phyloP scores from a whole-genome alignment of 1,140 invertebrate genomes.

The Babylonia areolata region DNA sequence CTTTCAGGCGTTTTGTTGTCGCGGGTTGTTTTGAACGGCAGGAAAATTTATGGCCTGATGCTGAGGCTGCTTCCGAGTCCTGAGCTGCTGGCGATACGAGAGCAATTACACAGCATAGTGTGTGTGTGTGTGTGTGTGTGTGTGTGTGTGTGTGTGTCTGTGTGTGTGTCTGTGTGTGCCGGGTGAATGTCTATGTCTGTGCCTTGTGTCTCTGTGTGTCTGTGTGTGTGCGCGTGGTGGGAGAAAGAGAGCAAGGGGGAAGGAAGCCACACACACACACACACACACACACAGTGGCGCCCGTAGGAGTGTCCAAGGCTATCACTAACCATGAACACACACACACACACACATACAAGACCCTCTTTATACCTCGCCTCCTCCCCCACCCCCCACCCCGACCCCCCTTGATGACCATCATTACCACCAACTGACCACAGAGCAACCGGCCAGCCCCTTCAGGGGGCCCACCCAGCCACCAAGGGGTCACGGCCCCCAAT shows the following conservation, averaged over 20 bases:
- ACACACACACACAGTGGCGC: no score
- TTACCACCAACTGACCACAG: not conserved
- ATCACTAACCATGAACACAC: no score
- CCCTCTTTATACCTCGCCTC: no score
- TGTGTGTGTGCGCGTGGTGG: constrained; percentile 13
- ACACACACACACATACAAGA: no score
- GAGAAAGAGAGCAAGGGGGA: not conserved
- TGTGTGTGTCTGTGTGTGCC: not conserved
- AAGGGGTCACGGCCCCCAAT: constrained; percentile 21
- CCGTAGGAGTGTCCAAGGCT: no score
- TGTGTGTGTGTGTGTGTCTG: not conserved
- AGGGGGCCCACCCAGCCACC: not conserved
- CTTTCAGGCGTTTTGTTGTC: not conserved
- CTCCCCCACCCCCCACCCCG: no score
- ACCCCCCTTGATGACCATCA: not conserved
- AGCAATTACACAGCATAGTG: no score
- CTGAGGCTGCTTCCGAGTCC: not conserved
- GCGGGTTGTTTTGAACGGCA: not conserved
- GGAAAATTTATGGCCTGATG: not conserved
- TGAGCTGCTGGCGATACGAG: not conserved
- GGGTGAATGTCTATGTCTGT: not conserved
- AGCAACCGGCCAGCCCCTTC: not conserved
- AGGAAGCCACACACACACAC: no score
- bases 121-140: constrained; percentile 11
- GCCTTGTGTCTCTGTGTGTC: not conserved